Base-by-base conservation (phyloP, 2,888 invertebrate species). In the Reticulitermes lucifugus region DNA sequence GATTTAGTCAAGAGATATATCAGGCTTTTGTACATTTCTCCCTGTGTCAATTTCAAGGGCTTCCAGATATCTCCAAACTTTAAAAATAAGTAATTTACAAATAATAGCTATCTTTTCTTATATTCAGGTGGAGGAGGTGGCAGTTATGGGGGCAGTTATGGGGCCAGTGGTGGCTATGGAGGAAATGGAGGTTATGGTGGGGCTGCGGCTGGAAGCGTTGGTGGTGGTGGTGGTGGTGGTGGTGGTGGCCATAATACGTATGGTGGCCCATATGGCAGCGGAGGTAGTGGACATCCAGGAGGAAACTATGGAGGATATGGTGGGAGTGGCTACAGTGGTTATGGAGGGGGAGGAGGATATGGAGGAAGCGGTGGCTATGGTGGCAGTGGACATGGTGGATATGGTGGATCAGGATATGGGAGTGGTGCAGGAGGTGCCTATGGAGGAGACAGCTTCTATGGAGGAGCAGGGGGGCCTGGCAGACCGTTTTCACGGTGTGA, bases 401-500 rank as follows among this genome's bases (percentile, higher is more conserved):
- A 90, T 90, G 35, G 90, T 22, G 86, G 86, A 29, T 86, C 86
- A 29, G 81, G 35, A 46, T 85, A 85, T 85, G 88, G 87, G 21
- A 84, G 80, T 73, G 85, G 70, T 25, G 87, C 22, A 75, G 83
- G 80, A 14, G 79, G 79, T 25, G 86, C 84, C 18, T 81, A 80
- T 55, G 86, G 83, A 43, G 86, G 86, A 6, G 87, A 84, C n/a
- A 46, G 79, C 18, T 60, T 71, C 70, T 85, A 86, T n/a, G 83
- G 86, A 70, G 84, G 85, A 14, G 46, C 77, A 65, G 86, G 86
- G 18, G 79, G 79, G n/a, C 79, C 79, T 59, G 86, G 90, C 7
- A 88, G 88, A 83, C 90, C 80, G 87, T 89, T 59, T 87, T 89
- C 90, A 0, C 93, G 96, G 87, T 97, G 97, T 89, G 97, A 97